These are phyloP conservation scores for Epinephelus fuscoguttatus DNA, from an alignment of 2,113 vertebrate species.

Conservation along the genomic window DNA sequence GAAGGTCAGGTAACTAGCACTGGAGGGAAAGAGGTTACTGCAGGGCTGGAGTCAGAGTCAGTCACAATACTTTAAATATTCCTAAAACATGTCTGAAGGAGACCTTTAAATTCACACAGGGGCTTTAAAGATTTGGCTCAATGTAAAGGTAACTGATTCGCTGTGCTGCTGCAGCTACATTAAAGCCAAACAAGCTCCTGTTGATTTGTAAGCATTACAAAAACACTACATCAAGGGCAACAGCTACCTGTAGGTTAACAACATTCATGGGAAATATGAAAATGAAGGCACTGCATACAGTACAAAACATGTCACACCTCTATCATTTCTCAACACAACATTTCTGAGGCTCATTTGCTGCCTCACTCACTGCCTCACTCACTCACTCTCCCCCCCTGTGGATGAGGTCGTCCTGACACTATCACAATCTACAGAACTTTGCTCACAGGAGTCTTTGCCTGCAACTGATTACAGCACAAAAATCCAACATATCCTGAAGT, in stretches of 20 bases:
- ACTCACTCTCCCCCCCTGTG: neutral
- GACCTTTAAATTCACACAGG: neutral
- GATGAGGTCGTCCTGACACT: conserved; percentile 54
- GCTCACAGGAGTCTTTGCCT: conserved; percentile 41
- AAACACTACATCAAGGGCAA: neutral
- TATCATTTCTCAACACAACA: neutral
- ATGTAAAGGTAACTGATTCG: neutral
- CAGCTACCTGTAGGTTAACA: neutral
- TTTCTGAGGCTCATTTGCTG: neutral
- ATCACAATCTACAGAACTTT: conserved; percentile 53
- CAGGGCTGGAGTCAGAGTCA: neutral
- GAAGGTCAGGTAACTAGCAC: neutral
- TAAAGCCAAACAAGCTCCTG: neutral
- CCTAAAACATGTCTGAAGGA: neutral
- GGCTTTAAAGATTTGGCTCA: neutral
- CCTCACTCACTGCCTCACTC: neutral
- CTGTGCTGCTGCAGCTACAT: neutral
- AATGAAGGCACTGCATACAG: neutral
- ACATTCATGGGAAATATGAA: neutral
- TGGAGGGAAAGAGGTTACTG: neutral
- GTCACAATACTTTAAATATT: neutral
- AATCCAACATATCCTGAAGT: conserved; percentile 53
- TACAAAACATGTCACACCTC: neutral
- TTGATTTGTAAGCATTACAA: neutral
- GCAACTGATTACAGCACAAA: conserved; percentile 40